These are phyloP conservation scores for Selene dorsalis DNA, from an alignment of 2,797 vertebrate species.

Conservation along the genomic window DNA sequence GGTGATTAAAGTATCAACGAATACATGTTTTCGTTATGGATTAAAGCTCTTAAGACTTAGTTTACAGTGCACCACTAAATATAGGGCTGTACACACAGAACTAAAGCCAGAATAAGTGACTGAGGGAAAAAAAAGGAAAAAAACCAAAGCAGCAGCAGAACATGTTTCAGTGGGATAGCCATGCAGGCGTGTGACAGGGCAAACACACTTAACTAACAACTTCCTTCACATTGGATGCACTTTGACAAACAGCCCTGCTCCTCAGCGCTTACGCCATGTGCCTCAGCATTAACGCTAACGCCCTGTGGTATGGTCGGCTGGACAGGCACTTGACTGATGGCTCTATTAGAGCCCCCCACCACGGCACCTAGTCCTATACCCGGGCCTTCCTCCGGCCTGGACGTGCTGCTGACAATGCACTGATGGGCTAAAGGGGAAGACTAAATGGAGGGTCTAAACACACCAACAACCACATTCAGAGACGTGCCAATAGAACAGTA, in stretches of 20 bases:
- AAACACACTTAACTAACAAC: conserved; percentile 82
- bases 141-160: conserved; percentile 46
- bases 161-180: conserved; percentile 62
- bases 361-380: conserved; percentile 88
- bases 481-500: conserved; percentile 64
- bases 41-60: neutral
- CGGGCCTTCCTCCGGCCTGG: conserved; percentile 84
- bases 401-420: conserved; percentile 92
- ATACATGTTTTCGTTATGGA: neutral
- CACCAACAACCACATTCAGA: conserved; percentile 75
- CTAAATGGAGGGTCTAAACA: conserved; percentile 75
- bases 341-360: conserved; percentile 90
- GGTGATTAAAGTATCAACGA: neutral
- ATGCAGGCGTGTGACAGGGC: conserved; percentile 70
- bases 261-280: conserved; percentile 79
- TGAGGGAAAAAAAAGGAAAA: conserved; percentile 11
- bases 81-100: neutral
- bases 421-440: conserved; percentile 70
- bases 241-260: conserved; percentile 85
- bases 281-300: conserved; percentile 83
- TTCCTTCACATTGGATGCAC: conserved; percentile 84
- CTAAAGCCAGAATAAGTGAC: conserved; percentile 15
- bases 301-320: conserved; percentile 82
- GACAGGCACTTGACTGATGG: conserved; percentile 92
- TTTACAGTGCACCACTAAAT: neutral